Percentiles rank a stretch among this genome's conserved stretches.
These are phyloP conservation scores for Montipora efflorescens DNA, from an alignment of 64 coral and sea anemone species.

Conservation along the genomic window DNA sequence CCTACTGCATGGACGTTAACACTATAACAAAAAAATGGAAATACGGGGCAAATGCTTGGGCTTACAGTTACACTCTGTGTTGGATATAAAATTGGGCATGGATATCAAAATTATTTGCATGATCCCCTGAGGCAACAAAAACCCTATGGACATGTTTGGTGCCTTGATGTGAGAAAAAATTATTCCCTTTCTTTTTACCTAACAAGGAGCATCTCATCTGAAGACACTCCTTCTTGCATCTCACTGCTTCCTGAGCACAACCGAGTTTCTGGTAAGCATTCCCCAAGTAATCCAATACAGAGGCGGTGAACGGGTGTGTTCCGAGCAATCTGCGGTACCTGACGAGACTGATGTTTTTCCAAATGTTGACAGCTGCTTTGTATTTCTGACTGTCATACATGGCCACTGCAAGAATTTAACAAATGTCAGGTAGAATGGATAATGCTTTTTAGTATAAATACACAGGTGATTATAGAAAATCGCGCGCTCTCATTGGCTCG, in stretches of 20 bases:
- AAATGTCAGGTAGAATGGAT: too few relatives aligned
- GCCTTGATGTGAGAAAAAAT: too few relatives aligned
- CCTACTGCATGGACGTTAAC: too few relatives aligned
- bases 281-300: constrained; percentile 77
- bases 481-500: too few relatives aligned
- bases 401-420: constrained; percentile 59
- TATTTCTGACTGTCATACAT: not conserved
- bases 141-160: not conserved
- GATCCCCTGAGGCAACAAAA: too few relatives aligned
- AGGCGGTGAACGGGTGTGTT: constrained; percentile 76
- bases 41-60: too few relatives aligned
- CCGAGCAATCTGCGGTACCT: constrained; percentile 55
- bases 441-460: too few relatives aligned
- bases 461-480: too few relatives aligned
- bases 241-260: constrained; percentile 4
- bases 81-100: too few relatives aligned
- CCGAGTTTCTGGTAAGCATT: constrained; percentile 29
- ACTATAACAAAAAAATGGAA: too few relatives aligned
- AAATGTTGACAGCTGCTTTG: constrained; percentile 71
- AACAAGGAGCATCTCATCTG: constrained; percentile 71
- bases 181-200: not conserved
- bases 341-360: constrained; percentile 43
- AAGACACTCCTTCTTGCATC: constrained; percentile 60
- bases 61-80: too few relatives aligned
- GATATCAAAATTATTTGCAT: too few relatives aligned